phyloP scores from a whole-genome alignment of 1,140 invertebrate species.

The Riptortus pedestris region DNA sequence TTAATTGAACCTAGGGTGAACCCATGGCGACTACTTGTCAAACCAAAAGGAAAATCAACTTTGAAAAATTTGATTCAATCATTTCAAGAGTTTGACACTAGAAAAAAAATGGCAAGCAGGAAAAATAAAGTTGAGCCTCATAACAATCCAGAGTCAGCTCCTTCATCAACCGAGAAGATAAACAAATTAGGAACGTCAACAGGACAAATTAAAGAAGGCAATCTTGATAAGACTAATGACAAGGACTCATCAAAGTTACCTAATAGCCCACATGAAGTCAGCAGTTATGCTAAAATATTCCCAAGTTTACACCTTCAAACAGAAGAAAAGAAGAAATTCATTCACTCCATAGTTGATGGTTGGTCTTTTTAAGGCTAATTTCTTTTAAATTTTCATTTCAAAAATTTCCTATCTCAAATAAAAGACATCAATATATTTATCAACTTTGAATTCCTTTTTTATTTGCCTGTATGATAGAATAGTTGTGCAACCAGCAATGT shows the following conservation, averaged over 20 bases:
- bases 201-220: neutral
- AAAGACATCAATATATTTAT: too few species aligned
- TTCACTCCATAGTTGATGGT: slow-evolving; percentile 20
- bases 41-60: slow-evolving; percentile 12
- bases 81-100: neutral
- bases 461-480: too few species aligned
- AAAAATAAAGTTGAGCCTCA: neutral
- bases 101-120: too few species aligned
- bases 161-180: neutral
- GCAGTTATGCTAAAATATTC: neutral
- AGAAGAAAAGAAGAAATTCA: slow-evolving; percentile 1
- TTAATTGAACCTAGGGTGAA: slow-evolving; percentile 17
- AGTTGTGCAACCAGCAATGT: too few species aligned
- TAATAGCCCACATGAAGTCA: neutral
- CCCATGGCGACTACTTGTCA: slow-evolving; percentile 2
- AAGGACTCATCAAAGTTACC: neutral
- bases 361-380: slow-evolving; percentile 17
- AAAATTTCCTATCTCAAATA: too few species aligned
- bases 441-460: too few species aligned
- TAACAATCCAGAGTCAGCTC: neutral
- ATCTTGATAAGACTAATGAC: neutral
- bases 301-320: neutral
- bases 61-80: slow-evolving; percentile 1
- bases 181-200: neutral
- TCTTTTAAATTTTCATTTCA: too few species aligned